Base-by-base conservation (phyloP, 2,888 invertebrate species). In the Hemithea aestivaria region DNA sequence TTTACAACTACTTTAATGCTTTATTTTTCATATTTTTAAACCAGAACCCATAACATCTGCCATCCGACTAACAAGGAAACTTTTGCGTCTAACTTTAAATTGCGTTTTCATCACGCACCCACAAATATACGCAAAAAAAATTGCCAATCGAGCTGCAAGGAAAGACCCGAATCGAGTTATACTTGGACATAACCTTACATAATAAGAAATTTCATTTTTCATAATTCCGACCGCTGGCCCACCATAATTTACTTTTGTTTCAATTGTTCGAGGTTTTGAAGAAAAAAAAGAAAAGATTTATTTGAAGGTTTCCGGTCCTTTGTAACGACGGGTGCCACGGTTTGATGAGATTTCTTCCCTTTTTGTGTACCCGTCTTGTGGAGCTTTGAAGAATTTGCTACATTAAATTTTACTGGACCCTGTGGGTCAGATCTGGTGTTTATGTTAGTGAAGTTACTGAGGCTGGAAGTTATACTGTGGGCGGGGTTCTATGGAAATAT, bases 221-320 rank as follows among this genome's bases (percentile, higher is more conserved):
- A 79, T 80, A 80, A 80, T 73, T 74, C 70, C 51, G 42, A 52
- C 46, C 48, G 48, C 65, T 67, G 42, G 58, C 56, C 50, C 48
- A 51, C 60, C 66, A 70, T 80, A 81, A 82, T 80, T 83, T 83
- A 83, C 78, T 75, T 83, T 83, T 80, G 80, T 84, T 83, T 80
- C 82, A 83, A 83, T 84, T 77, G 80, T 79, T 73, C 67, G 56
- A 66, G 77, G 66, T 74, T 73, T 55, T 58, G 66, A 62, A 64
- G 56, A 62, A 64, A 67, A 62, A 59, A 62, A 67, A 62, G 58
- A 62, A 58, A 68, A 73, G 70, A 81, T 79, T 79, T 77, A 74
- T 79, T 73, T 62, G 50, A 58, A 56, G 58, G 61, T 52, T 66
- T 64, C 65, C 69, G 51, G 35, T 42, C 55, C 58, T 62, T 71